Base-by-base conservation (phyloP, 2,888 invertebrate genomes). In the Brachynemurus nebulosus region DNA sequence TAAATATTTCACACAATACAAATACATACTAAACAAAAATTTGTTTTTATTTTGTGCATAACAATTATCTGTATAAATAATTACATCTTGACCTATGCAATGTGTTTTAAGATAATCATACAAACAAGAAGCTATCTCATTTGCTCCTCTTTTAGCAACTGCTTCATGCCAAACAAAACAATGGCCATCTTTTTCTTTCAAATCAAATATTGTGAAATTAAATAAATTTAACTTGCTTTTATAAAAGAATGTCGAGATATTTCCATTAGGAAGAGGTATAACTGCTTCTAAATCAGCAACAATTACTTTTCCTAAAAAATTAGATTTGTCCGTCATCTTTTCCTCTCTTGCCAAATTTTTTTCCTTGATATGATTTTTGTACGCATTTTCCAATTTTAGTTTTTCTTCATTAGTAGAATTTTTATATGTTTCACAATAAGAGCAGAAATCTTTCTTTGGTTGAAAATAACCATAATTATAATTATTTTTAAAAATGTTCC, bases 41-140 rank as follows among this genome's bases (percentile, higher is more conserved):
- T 38, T 44, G n/a, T 44, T 44, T 12, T 44, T 25, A 14, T 38
- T 44, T 21, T 38, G 44, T 8, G 27, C 20, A 12, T 18, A 20
- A 18, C 27, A 44, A 17, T 38, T 44, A 25, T 44, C 38, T 12
- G 23, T 20, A 39, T 44, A 39, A 18, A 40, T 11, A 12, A 20
- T 12, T 8, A 40, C n/a, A 12, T 34, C n/a, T 6, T 11, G 14
- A 4, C 7, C 7, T 8, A n/a, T 38, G 8, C 8, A 17, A 18
- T 38, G 5, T 17, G n/a, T 38, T 8, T 38, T 38, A 17, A n/a
- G 16, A 40, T 16, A 37, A n/a, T 23, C 4, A 40, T 21, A 40
- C 19, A 21, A 20, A n/a, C 40, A 40, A 8, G 40, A 6, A n/a
- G 40, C 21, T 12, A 21, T 40, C 12, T 40, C 40, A 40, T 18